Conservation (phyloP, 2,797 vertebrate genomes). For the Propithecus deckenii region DNA sequence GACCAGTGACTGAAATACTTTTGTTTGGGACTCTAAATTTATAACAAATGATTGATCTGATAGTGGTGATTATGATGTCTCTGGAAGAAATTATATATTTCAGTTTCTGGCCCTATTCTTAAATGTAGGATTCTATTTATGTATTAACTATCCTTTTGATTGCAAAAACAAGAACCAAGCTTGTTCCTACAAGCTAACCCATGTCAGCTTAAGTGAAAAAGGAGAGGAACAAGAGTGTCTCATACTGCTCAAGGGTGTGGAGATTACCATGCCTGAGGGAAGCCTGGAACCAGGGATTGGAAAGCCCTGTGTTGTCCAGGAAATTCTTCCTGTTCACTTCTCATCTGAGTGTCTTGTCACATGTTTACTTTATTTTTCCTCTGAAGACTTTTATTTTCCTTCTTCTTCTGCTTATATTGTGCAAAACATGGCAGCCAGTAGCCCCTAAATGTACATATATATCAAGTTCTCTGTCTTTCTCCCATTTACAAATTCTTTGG, state of each 20-base stretch:
- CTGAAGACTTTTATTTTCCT: background rate
- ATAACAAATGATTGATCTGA: background rate
- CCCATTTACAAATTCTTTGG: background rate
- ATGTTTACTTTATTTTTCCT: background rate
- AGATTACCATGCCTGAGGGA: background rate
- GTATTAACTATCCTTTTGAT: background rate
- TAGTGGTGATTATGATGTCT: background rate
- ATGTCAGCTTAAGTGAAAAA: background rate
- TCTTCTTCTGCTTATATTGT: background rate
- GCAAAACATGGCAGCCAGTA: background rate
- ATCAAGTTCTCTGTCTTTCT: background rate
- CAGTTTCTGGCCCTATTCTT: background rate
- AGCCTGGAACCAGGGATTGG: background rate
- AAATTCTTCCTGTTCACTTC: background rate
- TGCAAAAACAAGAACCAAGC: background rate
- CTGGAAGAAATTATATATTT: background rate
- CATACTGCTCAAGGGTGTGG: background rate
- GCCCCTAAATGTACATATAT: background rate
- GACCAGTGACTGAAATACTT: background rate
- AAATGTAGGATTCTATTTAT: background rate
- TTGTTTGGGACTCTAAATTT: background rate
- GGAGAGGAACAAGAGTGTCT: background rate
- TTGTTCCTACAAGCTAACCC: background rate
- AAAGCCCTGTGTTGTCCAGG: background rate
- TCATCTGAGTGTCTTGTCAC: background rate